Base-by-base conservation (phyloP, 2,113 vertebrate species). In the Petroica traversi region DNA sequence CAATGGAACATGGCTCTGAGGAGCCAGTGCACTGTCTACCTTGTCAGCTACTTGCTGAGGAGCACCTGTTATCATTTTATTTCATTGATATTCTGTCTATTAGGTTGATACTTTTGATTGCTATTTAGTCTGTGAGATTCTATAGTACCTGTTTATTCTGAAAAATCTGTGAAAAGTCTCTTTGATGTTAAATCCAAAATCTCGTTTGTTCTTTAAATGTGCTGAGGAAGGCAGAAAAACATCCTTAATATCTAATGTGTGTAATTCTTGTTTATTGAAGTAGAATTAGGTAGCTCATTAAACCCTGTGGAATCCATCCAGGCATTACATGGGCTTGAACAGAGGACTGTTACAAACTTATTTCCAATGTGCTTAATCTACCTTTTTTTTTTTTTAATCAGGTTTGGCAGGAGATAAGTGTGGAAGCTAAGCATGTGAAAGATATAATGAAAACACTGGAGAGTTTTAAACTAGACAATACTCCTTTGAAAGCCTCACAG, bases 381-480 rank as follows among this genome's bases (percentile, higher is more conserved):
- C 51, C 23, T 62, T 34, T 41, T 75, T 25, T 96, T 95, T 77
- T 83, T 58, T 95, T 94, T 62, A 64, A 97, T 88, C 92, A 99
- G 99, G 97, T 99, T 97, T 99, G 99, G 98, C 99, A 99, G 89
- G 99, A 99, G 97, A 99, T 99, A 86, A 99, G 97, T 54, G 98
- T 99, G 91, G 99, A 99, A 98, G 99, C 98, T 64, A 99, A 98
- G 68, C 98, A 99, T 20, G 99, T 99, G 88, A 99, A 99, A 92
- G 99, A 99, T 75, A 99, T 99, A 91, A 99, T 99, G 99, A 98
- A 98, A 64, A 99, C 99, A 29, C 97, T 99, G 46, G 99, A 99
- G 96, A 99, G 98, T 96, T 99, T 99, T 97, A 99, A 99, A 97
- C 71, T 98, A 82, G 99, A 99, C 94, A 97, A 95, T 31, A 96